Conservation (phyloP, 2,888 invertebrate species). For the Thecophora atra region DNA sequence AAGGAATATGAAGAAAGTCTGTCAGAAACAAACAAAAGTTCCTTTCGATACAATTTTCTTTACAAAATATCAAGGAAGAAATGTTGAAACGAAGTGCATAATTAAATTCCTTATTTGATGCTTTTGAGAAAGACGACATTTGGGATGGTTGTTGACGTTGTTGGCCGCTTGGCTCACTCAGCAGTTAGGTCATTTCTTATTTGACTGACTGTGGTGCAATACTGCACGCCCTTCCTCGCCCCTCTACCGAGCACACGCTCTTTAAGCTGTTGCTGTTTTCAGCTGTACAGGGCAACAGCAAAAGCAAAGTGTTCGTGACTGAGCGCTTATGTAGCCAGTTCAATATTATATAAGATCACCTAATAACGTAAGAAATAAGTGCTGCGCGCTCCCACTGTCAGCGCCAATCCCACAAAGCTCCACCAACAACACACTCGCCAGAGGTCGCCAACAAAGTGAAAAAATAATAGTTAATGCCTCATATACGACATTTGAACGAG, state of each 20-base stretch:
- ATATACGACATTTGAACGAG: neutral
- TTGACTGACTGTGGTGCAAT: neutral
- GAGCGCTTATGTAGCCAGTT: neutral
- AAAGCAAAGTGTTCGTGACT: neutral
- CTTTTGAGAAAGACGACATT: neutral
- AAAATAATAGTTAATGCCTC: neutral
- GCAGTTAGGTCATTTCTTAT: slow-evolving; percentile 27
- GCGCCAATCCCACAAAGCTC: neutral
- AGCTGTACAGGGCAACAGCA: too few relatives aligned
- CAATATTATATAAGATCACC: neutral
- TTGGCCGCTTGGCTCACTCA: neutral
- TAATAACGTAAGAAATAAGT: slow-evolving; percentile 8
- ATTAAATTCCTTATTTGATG: neutral
- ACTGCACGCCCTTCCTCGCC: neutral
- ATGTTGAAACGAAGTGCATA: too few relatives aligned
- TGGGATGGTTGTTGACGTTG: neutral
- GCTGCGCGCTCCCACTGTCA: slow-evolving; percentile 2
- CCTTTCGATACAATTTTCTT: neutral
- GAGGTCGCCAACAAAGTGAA: neutral
- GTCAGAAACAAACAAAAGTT: neutral
- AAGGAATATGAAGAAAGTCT: neutral
- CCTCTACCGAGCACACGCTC: neutral
- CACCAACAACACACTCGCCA: neutral
- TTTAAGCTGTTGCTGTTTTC: neutral
- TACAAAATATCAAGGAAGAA: neutral